Percentiles rank a stretch among this genome's conserved stretches.
phyloP scores from a whole-genome alignment of 2,888 invertebrate genomes.

The Idaea aversata region DNA sequence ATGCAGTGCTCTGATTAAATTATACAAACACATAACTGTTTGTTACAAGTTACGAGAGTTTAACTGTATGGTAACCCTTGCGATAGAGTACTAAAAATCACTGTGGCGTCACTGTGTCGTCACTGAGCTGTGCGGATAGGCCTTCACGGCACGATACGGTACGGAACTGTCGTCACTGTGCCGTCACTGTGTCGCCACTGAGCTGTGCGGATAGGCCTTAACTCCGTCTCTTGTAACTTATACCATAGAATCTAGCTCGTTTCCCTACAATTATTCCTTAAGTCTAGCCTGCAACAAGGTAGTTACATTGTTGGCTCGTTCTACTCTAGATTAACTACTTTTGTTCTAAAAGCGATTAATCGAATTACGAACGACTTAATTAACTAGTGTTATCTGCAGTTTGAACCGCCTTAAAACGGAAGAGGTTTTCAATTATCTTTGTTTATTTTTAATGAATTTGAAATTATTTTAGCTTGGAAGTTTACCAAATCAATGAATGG shows the following conservation, averaged over 20 bases:
- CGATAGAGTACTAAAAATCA: too few species aligned
- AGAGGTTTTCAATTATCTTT: background rate
- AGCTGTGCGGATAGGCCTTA: too few species aligned
- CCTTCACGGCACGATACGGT: too few species aligned
- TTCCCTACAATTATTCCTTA: background rate
- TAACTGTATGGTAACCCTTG: background rate
- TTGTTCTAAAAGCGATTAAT: background rate
- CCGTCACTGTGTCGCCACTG: too few species aligned
- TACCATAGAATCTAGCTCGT: background rate
- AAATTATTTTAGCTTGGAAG: background rate
- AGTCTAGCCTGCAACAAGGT: background rate
- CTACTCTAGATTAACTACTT: background rate
- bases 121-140: too few species aligned
- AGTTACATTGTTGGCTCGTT: background rate
- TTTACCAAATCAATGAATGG: background rate
- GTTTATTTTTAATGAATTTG: background rate
- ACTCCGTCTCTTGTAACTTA: background rate
- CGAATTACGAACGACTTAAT: background rate
- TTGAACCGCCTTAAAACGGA: background rate
- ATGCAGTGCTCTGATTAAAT: conserved; percentile 52
- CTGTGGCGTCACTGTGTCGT: too few species aligned
- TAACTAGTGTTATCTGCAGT: background rate
- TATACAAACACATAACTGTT: conserved; percentile 37
- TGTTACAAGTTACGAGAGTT: conserved; percentile 14
- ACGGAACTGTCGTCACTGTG: too few species aligned